Percentiles rank a stretch among this genome's conserved stretches.
These are phyloP conservation scores for Apteryx owenii DNA, from an alignment of 2,113 vertebrate genomes.

Conservation along the genomic window DNA sequence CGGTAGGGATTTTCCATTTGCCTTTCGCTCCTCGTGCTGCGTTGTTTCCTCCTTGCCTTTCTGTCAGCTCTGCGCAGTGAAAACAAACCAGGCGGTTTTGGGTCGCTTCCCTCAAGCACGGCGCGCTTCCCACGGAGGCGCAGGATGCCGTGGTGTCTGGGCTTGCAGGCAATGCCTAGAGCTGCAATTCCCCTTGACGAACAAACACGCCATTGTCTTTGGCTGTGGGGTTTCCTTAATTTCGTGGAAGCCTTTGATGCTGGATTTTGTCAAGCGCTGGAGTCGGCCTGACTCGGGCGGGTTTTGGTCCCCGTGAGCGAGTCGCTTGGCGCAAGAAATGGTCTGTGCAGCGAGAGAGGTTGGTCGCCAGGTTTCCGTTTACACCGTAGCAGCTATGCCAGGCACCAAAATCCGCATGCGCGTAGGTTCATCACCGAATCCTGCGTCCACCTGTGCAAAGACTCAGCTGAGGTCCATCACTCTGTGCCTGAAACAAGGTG, in stretches of 20 bases:
- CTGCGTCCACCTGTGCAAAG: not conserved
- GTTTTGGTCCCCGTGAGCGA: not conserved
- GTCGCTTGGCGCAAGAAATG: not conserved
- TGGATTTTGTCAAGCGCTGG: not conserved
- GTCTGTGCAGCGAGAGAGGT: fast-evolving
- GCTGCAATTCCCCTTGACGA: constrained; percentile 38
- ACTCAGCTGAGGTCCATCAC: fast-evolving
- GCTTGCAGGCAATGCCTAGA: not conserved
- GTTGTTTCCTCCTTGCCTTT: constrained; percentile 28
- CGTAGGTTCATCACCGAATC: not conserved
- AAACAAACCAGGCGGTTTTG: not conserved
- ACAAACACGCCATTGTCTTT: not conserved
- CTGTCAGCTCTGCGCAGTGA: not conserved
- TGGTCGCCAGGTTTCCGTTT: not conserved
- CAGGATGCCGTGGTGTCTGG: not conserved
- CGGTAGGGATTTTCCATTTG: constrained; percentile 52
- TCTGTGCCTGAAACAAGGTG: not conserved
- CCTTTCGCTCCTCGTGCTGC: not conserved
- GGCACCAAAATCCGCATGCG: not conserved
- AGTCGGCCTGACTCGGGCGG: not conserved
- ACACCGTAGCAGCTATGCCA: fast-evolving
- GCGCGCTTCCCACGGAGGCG: not conserved
- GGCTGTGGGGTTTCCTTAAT: not conserved
- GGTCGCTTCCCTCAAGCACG: not conserved
- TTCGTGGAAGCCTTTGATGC: constrained; percentile 46